A percentile compares a stretch with the other conserved stretches of the same genome.
Conservation (phyloP, 2,888 invertebrate genomes). For the Strigamia crassipes region DNA sequence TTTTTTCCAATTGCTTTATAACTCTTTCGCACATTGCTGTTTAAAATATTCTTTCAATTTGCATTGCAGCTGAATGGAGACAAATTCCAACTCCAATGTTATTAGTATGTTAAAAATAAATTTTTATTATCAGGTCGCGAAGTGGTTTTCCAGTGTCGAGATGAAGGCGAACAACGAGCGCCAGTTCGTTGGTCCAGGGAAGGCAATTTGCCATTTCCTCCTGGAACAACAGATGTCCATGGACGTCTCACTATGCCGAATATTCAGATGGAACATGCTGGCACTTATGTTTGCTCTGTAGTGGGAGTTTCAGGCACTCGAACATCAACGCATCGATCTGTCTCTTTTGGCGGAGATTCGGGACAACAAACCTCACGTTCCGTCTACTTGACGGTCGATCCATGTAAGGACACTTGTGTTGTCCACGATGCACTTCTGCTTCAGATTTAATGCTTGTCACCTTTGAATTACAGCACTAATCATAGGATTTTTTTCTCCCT, state of each 20-base stretch:
- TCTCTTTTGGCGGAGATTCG: constrained; percentile 73
- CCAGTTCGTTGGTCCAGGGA: constrained; percentile 74
- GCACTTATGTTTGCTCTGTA: constrained; percentile 83
- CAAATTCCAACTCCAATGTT: constrained; percentile 1
- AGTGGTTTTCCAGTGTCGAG: constrained; percentile 90
- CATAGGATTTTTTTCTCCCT: not conserved
- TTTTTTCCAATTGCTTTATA: not conserved
- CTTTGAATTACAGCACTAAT: not conserved
- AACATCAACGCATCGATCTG: constrained; percentile 63
- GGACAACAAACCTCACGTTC: constrained; percentile 70
- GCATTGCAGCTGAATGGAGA: not conserved
- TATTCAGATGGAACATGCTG: constrained; percentile 75
- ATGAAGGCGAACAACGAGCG: constrained; percentile 79
- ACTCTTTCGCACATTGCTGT: not conserved
- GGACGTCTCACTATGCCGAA: constrained; percentile 86
- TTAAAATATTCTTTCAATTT: not conserved
- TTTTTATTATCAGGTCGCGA: constrained; percentile 72
- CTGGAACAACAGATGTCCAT: constrained; percentile 72
- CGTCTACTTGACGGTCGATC: constrained; percentile 75
- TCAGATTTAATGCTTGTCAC: not conserved
- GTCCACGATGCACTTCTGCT: not conserved
- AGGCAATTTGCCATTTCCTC: constrained; percentile 73
- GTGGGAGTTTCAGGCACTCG: constrained; percentile 67
- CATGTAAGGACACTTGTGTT: constrained; percentile 67
- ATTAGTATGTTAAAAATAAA: not conserved